Conservation (phyloP, 2,113 vertebrate genomes). For the Hippocampus zosterae region DNA sequence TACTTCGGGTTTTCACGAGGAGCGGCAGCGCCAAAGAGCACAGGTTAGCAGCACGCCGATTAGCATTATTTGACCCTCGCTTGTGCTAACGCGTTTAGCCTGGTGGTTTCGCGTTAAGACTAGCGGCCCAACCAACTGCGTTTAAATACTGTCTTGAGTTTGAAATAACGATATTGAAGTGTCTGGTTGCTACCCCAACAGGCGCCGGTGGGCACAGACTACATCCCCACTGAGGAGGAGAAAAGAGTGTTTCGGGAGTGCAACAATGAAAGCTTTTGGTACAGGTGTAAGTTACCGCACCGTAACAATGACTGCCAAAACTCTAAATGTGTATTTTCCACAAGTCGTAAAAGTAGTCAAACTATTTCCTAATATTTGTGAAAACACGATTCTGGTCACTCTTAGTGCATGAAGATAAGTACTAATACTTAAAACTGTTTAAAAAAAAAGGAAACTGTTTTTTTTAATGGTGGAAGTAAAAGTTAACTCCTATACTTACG, state of each 20-base stretch:
- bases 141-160: neutral
- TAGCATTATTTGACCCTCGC: neutral
- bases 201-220: constrained; percentile 64
- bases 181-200: constrained; percentile 29
- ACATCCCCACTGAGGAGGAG: constrained; percentile 85
- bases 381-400: too few relatives aligned
- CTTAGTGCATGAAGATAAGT: too few relatives aligned
- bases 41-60: constrained; percentile 33
- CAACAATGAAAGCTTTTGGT: constrained; percentile 82
- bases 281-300: constrained; percentile 79
- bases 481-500: too few relatives aligned
- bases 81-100: constrained; percentile 25
- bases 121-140: neutral
- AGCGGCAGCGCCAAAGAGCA: constrained; percentile 16
- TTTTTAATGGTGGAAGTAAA: too few relatives aligned
- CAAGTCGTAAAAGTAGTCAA: too few relatives aligned
- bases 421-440: too few relatives aligned
- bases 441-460: too few relatives aligned
- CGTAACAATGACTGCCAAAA: too few relatives aligned
- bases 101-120: constrained; percentile 11
- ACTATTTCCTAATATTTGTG: too few relatives aligned
- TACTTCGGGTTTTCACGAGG: constrained; percentile 29
- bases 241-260: constrained; percentile 81
- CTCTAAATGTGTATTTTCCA: too few relatives aligned
- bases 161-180: neutral